Evolutionary conservation across 2,113 vertebrate species (phyloP).

Genomic region (Cromileptes altivelis): DNA sequence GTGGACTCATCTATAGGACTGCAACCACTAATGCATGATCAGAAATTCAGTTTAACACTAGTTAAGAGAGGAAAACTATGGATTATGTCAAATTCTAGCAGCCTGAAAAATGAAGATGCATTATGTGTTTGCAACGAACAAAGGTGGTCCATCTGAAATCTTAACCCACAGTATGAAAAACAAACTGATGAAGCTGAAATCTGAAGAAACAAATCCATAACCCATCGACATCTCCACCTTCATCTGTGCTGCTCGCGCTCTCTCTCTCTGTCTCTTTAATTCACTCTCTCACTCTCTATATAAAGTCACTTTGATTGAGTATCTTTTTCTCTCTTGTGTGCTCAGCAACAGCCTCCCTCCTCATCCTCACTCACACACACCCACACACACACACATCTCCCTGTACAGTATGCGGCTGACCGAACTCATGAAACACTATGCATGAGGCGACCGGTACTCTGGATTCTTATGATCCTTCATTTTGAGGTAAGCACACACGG

Average conservation of each 20-base stretch:
- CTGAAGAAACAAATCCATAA: not conserved
- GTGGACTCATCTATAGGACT: not conserved
- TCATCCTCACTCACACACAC: constrained; percentile 1
- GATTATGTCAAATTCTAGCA: not conserved
- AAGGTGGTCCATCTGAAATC: not conserved
- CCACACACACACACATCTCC: constrained; percentile 3
- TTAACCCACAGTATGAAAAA: not conserved
- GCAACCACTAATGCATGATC: not conserved
- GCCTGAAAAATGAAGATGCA: constrained; percentile 3
- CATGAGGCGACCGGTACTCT: constrained; percentile 59
- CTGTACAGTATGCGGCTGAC: constrained; percentile 39
- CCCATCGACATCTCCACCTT: constrained; percentile 28
- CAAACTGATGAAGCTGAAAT: not conserved
- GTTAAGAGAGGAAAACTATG: not conserved
- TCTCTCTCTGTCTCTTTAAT: constrained; percentile 28
- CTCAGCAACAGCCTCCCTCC: constrained; percentile 75
- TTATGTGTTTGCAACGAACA: not conserved
- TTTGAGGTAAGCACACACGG: constrained; percentile 78
- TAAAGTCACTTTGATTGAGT: constrained; percentile 76
- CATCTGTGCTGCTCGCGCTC: constrained; percentile 13
- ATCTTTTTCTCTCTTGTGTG: constrained; percentile 75
- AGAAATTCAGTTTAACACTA: not conserved
- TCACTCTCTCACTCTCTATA: constrained; percentile 51
- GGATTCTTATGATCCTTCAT: constrained; percentile 64
- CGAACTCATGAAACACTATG: constrained; percentile 55